Evolutionary conservation across 2,888 invertebrate species (phyloP).

Genomic region (Plagodis dolabraria): DNA sequence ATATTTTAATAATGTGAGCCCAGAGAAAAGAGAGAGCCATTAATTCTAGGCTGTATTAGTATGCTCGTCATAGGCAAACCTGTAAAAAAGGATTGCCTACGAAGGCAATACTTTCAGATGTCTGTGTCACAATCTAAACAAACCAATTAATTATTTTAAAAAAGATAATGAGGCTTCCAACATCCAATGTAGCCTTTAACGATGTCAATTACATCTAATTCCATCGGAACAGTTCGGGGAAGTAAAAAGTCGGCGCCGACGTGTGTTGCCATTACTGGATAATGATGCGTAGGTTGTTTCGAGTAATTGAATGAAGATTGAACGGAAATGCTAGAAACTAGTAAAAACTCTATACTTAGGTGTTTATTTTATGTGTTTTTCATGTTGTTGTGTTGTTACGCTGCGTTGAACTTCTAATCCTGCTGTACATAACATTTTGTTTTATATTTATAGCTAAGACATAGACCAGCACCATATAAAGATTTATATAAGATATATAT

Average conservation of each 20-base stretch:
- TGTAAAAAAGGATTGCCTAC: background rate
- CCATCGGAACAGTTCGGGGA: slow-evolving; percentile 41
- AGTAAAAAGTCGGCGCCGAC: slow-evolving; percentile 51
- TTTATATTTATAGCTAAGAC: too few relatives aligned
- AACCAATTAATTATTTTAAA: slow-evolving; percentile 7
- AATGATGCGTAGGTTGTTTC: slow-evolving; percentile 23
- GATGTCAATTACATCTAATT: slow-evolving; percentile 55
- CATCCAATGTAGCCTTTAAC: slow-evolving; percentile 34
- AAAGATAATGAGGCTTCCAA: background rate
- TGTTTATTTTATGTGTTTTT: too few relatives aligned
- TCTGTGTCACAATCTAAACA: slow-evolving; percentile 4
- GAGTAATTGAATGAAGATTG: slow-evolving; percentile 29
- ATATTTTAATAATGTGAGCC: too few relatives aligned
- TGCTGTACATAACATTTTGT: too few relatives aligned
- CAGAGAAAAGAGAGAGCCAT: too few relatives aligned
- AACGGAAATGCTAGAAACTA: slow-evolving; percentile 31
- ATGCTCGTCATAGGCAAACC: background rate
- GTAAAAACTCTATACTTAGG: background rate
- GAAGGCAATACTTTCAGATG: too few relatives aligned
- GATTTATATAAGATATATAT: too few relatives aligned
- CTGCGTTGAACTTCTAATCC: too few relatives aligned
- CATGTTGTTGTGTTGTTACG: too few relatives aligned
- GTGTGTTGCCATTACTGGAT: slow-evolving; percentile 11
- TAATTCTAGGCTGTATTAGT: too few relatives aligned
- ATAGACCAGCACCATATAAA: too few relatives aligned